Evolutionary conservation across 2,113 vertebrate species (phyloP), one percentile per base, ranked within the genome.

Genomic region (Todiramphus saurophagus): DNA sequence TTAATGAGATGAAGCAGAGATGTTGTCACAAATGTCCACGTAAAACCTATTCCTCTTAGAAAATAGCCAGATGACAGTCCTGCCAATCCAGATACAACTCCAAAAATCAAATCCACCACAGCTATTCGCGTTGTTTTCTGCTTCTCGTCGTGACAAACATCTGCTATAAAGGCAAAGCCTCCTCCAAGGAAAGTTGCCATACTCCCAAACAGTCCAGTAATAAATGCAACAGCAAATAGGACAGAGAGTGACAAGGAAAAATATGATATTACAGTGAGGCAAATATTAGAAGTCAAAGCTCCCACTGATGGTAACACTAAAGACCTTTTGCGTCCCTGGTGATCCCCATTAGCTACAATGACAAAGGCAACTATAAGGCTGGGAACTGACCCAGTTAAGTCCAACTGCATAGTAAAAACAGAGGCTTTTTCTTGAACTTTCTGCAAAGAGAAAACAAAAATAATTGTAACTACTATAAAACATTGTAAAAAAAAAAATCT

Each of bases 51-150:
- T 21, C 94, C 98, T 96, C 93, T 98, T 70, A 99, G 94, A 83
- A 99, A 99, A 96, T 99, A 99, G 43, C 99, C 99, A 14, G 99
- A 99, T 18, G 96, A 97, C 75, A 99, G 90, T 17, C 98, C 97
- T 19, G 98, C 99, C 66, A 98, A 80, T 6, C 99, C 99, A 17
- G 98, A 98, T 8, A 99, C 90, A 63, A 99, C 68, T 56, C 99
- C 99, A 18, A 99, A 98, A 95, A 99, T 97, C 98, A 99, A 98
- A 95, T 99, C 99, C 59, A 99, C 43, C 37, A 98, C 97, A 5
- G 99, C 99, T 97, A 99, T 99, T 67, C 99, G 98, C 10, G 98
- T 95, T 3, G 98, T 99, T 97, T 98, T 99, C 83, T 98, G 98
- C 37, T 96, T 98, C 25, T 97, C 96, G 37, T 98, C 98, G 3